Percentiles rank a stretch among this genome's conserved stretches.
Evolutionary conservation across 1,140 invertebrate genomes (phyloP).

Genomic region (Calliopsis andreniformis): DNA sequence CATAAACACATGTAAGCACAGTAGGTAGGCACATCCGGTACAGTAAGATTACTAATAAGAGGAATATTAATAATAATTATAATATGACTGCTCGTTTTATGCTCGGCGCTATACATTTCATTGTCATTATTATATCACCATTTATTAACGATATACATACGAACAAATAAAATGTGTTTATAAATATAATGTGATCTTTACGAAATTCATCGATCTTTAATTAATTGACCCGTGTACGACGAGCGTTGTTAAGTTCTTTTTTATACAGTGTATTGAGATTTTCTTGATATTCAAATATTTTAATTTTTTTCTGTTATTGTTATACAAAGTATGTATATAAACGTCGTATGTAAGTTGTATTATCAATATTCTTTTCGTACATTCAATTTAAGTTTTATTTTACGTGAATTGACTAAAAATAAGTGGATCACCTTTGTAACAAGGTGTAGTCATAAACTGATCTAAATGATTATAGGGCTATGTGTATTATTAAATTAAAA

Average conservation of each 20-base stretch:
- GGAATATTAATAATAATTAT: constrained; percentile 78
- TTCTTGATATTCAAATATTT: too few species aligned
- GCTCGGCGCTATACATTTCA: constrained; percentile 80
- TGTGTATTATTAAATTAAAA: too few species aligned
- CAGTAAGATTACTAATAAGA: constrained; percentile 74
- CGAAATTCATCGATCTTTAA: constrained; percentile 44
- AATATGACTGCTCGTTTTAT: constrained; percentile 79
- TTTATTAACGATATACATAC: constrained; percentile 80
- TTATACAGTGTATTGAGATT: too few species aligned
- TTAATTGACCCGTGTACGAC: constrained; percentile 13
- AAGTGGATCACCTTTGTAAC: too few species aligned
- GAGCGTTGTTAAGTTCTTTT: neutral
- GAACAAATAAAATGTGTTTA: constrained; percentile 81
- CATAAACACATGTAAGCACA: constrained; percentile 75
- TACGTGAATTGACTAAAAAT: too few species aligned
- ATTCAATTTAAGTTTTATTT: too few species aligned
- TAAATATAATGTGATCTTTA: constrained; percentile 75
- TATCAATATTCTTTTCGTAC: too few species aligned
- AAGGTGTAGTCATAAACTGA: too few species aligned
- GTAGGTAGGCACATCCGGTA: constrained; percentile 77
- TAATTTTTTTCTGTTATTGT: too few species aligned
- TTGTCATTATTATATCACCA: constrained; percentile 80
- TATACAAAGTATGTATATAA: too few species aligned
- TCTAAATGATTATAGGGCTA: too few species aligned
- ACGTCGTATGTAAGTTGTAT: too few species aligned